Evolutionary conservation across 2,797 vertebrate genomes (phyloP), one percentile per base, ranked within the genome.

Genomic region (Chromobotia macracanthus): DNA sequence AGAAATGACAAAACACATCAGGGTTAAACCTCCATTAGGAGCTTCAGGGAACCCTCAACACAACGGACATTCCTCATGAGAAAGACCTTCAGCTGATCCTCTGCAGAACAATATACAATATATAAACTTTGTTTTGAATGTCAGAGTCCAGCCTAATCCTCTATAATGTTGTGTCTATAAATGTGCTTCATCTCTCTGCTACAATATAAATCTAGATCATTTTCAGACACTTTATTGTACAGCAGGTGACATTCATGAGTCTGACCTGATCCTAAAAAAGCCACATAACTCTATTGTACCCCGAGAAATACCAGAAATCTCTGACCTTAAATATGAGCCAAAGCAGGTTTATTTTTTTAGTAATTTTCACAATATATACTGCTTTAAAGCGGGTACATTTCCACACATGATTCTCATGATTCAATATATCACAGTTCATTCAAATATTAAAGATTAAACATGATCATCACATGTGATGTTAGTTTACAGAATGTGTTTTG

Each of bases 1-100:
- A 50, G 28, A 73, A 83, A 66, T 44, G 44, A 60, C 41, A 53
- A 83, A 79, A 77, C n/a, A 7, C 50, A 31, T 81, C 65, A 77
- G 64, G 25, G 51, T 72, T 64, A 77, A 58, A 60, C 65, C 70
- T 61, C 73, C 44, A 13, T 73, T 73, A 74, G 46, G 18, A 50
- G 31, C 44, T 23, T 64, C 31, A 72, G 68, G 68, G 77, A 56
- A 16, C 10, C 56, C 38, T 63, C 9, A 10, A 48, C 11, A 61
- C 10, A 28, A 12, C 19, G 58, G 68, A 58, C 9, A 77, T 5
- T 58, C 65, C 64, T 77, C 64, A 67, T 25, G 64, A 77, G 21
- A 15, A 19, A 55, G 11, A 38, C 51, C 46, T 44, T 75, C 13
- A 75, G 35, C 41, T 44, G 41, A 10, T 10, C 41, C 41, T 44